Base-by-base conservation (phyloP, 1,140 invertebrate species). In the Eupristina koningsbergeri region DNA sequence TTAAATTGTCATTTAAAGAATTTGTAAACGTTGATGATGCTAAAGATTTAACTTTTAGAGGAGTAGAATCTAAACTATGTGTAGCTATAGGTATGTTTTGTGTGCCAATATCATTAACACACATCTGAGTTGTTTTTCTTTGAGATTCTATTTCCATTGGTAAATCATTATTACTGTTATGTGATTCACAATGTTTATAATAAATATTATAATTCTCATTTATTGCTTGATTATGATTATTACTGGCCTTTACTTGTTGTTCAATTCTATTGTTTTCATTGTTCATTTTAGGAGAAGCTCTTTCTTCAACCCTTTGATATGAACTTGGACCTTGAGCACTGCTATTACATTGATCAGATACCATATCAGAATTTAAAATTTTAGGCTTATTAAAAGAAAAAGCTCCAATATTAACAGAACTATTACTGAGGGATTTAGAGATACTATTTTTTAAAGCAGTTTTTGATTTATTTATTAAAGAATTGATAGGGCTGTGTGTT, bases 391-490 rank as follows among this genome's bases (percentile, higher is more conserved):
- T 63, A 39, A 89, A 89, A 78, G 80, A 86, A 74, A 87, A 89
- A 39, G 75, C 47, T 69, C 82, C 86, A 69, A 85, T 89, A 80
- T 89, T 90, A 15, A 88, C 86, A 15, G 90, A 88, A 88, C 88
- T 91, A 53, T 84, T 89, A 6, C 76, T 89, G 34, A 91, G 61
- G 0, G 90, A 91, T 61, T 89, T 91, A 0, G 90, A 90, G 36
- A 86, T 85, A 85, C 87, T 89, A 79, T 88, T 89, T 75, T 86
- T 88, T 29, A 89, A 83, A 69, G 87, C 85, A 36, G 86, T 67
- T 64, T 87, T 90, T 13, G 89, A 89, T 86, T 86, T 86, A 39
- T 80, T 86, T 29, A 89, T 74, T 31, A 89, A 86, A 7, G 89
- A 89, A 81, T 89, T 89, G n/a, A 87, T 87, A 29, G 88, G 87